phyloP scores from a whole-genome alignment of 2,888 invertebrate genomes.

The Scrobipalpa costella region DNA sequence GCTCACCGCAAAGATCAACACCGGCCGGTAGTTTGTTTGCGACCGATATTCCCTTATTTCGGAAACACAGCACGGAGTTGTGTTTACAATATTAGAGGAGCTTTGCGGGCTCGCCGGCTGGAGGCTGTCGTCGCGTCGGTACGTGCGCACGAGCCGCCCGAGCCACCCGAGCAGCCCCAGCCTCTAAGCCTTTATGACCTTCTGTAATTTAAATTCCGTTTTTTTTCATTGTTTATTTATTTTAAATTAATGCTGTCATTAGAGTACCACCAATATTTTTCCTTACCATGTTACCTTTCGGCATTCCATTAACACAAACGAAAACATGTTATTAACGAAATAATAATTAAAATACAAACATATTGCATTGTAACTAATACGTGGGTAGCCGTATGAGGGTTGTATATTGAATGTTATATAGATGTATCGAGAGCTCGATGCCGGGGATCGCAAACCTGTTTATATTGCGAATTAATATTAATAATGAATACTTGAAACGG shows the following conservation, averaged over 20 bases:
- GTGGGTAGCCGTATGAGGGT: background rate
- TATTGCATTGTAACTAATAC: background rate
- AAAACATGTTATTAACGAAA: background rate
- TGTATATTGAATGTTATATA: constrained; percentile 3
- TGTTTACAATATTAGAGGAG: constrained; percentile 21
- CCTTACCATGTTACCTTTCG: background rate
- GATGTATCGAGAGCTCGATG: constrained; percentile 40
- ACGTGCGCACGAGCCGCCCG: background rate
- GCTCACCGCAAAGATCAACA: constrained; percentile 4
- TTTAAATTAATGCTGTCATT: too few relatives aligned
- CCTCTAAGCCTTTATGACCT: background rate
- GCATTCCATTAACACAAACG: background rate
- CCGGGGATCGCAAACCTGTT: constrained; percentile 62
- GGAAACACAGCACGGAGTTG: constrained; percentile 9
- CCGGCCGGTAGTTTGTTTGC: constrained; percentile 17
- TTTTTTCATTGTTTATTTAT: too few relatives aligned
- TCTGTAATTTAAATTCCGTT: background rate
- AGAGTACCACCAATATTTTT: too few relatives aligned
- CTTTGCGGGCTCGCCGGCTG: background rate
- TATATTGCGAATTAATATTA: constrained; percentile 74
- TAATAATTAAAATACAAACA: background rate
- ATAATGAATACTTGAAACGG: constrained; percentile 74
- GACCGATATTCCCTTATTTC: constrained; percentile 18
- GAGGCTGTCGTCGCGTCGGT: background rate
- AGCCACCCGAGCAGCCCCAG: too few relatives aligned